These are phyloP conservation scores for Phytoseiulus persimilis DNA, from an alignment of 2,888 invertebrate species.

Conservation along the genomic window DNA sequence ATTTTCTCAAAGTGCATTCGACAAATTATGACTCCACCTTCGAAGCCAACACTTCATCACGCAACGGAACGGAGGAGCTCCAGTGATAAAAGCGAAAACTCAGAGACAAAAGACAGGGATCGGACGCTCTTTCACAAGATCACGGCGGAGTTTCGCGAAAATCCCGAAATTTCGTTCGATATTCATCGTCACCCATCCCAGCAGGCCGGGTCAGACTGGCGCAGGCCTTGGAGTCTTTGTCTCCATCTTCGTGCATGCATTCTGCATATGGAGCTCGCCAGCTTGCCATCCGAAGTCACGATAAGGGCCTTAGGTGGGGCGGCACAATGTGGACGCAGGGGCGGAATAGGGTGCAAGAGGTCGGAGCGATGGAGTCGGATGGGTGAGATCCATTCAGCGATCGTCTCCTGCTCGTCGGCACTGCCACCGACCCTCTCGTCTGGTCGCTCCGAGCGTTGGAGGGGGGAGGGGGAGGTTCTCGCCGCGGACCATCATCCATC, in stretches of 20 bases:
- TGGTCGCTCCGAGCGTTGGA: background rate
- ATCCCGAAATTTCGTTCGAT: background rate
- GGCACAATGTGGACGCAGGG: background rate
- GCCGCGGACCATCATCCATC: background rate
- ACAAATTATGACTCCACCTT: background rate
- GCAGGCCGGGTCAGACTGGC: background rate
- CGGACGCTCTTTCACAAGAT: background rate
- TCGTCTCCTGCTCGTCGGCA: background rate
- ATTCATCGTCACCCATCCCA: background rate
- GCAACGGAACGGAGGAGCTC: background rate
- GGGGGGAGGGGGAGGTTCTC: background rate
- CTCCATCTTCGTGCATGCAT: background rate
- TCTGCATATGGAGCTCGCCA: background rate
- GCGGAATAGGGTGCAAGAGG: background rate
- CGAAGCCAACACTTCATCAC: background rate
- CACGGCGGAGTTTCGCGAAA: background rate
- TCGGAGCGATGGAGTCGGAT: background rate
- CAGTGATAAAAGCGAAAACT: background rate
- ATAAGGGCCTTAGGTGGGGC: conserved; percentile 5
- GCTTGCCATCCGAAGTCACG: background rate
- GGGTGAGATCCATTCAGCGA: background rate
- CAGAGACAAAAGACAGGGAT: background rate
- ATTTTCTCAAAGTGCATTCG: background rate
- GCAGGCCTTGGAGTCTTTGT: background rate
- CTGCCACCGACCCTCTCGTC: background rate